Evolutionary conservation across 2,113 vertebrate species (phyloP), one percentile per base, ranked within the genome.

Genomic region (Catharus minimus): DNA sequence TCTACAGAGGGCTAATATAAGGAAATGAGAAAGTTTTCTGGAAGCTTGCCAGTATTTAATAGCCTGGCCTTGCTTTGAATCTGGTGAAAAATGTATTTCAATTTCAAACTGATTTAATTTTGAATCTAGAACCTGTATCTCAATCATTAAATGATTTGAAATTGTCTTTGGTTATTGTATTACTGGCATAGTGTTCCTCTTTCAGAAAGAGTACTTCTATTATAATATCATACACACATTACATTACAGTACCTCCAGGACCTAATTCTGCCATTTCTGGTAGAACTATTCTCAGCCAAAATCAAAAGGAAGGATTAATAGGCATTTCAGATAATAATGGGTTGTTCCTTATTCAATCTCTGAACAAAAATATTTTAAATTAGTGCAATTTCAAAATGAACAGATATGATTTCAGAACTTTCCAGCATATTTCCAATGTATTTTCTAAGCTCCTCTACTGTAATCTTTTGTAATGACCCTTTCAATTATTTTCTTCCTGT

Each of bases 61-160:
- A 90, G 67, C 16, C 46, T 92, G 8, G 52, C 15, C 33, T 73
- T 33, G 32, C 79, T 96, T 95, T 74, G 44, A 87, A 91, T 94
- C 73, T 89, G 41, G 62, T 71, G 71, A 89, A 95, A 96, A 95
- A 64, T 43, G 2, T 95, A 66, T 83, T 96, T 93, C 89, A 62
- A 87, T 79, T 95, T 95, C 16, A 38, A 92, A 90, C 28, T 50
- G 16, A 71, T 60, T 82, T 83, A 81, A 93, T 62, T 88, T 77
- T 91, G 5, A 68, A 53, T 62, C 74, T 32, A 65, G 38, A 47
- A 55, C 16, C 27, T 56, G 4, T 11, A 36, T 33, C 7, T 82
- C 16, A 58, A 26, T 44, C 38, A 65, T 20, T 8, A 87, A 82
- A 75, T 62, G 38, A 50, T 83, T 62, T 74, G 13, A 64, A 82